phyloP scores from a whole-genome alignment of 2,797 vertebrate genomes.

The Pagetopsis macropterus region DNA sequence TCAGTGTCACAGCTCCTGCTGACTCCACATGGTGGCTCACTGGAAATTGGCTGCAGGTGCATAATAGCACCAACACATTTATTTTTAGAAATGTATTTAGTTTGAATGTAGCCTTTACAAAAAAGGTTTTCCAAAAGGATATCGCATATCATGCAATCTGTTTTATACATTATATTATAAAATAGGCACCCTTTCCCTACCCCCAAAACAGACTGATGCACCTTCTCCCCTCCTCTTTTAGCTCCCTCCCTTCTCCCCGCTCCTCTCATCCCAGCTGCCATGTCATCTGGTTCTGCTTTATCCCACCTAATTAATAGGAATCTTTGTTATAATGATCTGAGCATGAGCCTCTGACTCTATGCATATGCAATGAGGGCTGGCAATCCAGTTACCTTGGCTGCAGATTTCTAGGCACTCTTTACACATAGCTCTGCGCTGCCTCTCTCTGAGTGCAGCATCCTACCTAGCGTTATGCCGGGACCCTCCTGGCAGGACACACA shows the following conservation, averaged over 20 bases:
- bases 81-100: slow-evolving; percentile 23
- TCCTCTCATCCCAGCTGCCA: slow-evolving; percentile 77
- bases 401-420: slow-evolving; percentile 62
- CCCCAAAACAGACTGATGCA: slow-evolving; percentile 60
- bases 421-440: slow-evolving; percentile 47
- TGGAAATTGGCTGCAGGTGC: slow-evolving; percentile 67
- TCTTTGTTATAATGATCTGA: slow-evolving; percentile 87
- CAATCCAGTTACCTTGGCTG: slow-evolving; percentile 76
- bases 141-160: slow-evolving; percentile 5
- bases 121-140: slow-evolving; percentile 14
- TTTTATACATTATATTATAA: slow-evolving; percentile 32
- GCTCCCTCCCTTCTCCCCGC: slow-evolving; percentile 66
- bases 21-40: slow-evolving; percentile 46
- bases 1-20: slow-evolving; percentile 64
- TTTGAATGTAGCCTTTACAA: slow-evolving; percentile 23
- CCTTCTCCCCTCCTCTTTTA: slow-evolving; percentile 61
- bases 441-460: slow-evolving; percentile 43
- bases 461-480: slow-evolving; percentile 22
- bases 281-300: slow-evolving; percentile 84
- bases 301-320: slow-evolving; percentile 87
- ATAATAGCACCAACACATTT: slow-evolving; percentile 32
- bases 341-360: slow-evolving; percentile 80
- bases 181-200: slow-evolving; percentile 23
- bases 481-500: slow-evolving; percentile 53
- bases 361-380: slow-evolving; percentile 81